Percentiles rank a stretch among this genome's conserved stretches.
Conservation (phyloP, 92 coral and sea anemone species). For the Siderastrea radians region DNA sequence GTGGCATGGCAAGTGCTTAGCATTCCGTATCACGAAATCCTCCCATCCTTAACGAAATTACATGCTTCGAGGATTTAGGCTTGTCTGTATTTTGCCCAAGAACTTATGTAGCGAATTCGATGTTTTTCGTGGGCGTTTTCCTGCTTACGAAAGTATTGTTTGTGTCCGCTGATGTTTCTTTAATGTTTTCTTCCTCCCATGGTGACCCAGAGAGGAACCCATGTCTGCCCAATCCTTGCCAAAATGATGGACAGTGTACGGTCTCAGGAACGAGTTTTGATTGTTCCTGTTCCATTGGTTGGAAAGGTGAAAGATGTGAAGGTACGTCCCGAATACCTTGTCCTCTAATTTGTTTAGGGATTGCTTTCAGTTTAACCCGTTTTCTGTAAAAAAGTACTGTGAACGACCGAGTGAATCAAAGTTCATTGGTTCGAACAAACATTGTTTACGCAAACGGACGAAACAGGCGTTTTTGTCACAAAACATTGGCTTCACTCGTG, state of each 20-base stretch:
- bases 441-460: too few relatives aligned
- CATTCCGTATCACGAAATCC: conserved; percentile 18
- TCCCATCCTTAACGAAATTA: conserved; percentile 15
- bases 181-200: conserved; percentile 43
- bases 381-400: not conserved
- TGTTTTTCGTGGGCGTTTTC: conserved; percentile 50
- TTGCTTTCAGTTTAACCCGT: too few relatives aligned
- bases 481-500: too few relatives aligned
- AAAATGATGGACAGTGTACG: conserved; percentile 92
- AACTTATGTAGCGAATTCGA: conserved; percentile 51
- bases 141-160: conserved; percentile 50
- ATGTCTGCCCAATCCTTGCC: conserved; percentile 93
- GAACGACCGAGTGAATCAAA: too few relatives aligned
- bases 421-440: too few relatives aligned
- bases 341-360: too few relatives aligned
- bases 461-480: too few relatives aligned
- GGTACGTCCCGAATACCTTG: conserved; percentile 51
- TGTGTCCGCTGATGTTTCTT: conserved; percentile 31
- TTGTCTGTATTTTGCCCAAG: conserved; percentile 25
- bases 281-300: conserved; percentile 91
- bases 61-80: conserved; percentile 33
- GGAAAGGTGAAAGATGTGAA: conserved; percentile 95
- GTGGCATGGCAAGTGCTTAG: conserved; percentile 42
- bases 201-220: conserved; percentile 80
- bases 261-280: conserved; percentile 88